Conservation (phyloP, 2,888 invertebrate species). For the Dastarcus helophoroides region DNA sequence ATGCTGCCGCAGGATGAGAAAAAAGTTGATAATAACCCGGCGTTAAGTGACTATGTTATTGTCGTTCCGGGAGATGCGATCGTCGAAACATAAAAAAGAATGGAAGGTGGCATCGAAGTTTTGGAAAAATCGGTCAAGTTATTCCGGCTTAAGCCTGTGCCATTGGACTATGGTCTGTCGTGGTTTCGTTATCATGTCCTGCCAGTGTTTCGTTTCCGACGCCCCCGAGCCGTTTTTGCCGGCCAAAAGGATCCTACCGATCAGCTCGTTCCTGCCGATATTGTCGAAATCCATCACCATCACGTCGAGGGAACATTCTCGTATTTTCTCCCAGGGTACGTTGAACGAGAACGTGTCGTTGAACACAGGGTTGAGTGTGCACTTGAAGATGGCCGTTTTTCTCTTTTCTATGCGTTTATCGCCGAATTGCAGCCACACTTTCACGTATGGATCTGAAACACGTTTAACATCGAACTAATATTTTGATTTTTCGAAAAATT, state of each 20-base stretch:
- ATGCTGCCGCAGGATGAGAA: no score
- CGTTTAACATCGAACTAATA: no score
- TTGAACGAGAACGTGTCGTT: constrained; percentile 93
- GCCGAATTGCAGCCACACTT: constrained; percentile 92
- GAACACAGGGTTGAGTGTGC: constrained; percentile 90
- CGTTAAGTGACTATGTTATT: no score
- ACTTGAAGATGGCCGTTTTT: constrained; percentile 89
- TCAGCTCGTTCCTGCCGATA: constrained; percentile 85
- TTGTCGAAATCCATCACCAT: constrained; percentile 98
- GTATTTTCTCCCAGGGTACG: constrained; percentile 93
- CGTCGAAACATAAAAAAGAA: no score
- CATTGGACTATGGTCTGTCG: constrained; percentile 92
- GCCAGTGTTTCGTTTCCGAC: constrained; percentile 95
- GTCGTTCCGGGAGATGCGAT: no score
- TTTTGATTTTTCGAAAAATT: no score
- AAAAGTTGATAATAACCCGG: no score
- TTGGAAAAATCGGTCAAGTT: no score
- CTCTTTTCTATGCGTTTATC: constrained; percentile 91
- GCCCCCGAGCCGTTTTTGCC: constrained; percentile 91
- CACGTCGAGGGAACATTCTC: constrained; percentile 87
- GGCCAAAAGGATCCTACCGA: constrained; percentile 84
- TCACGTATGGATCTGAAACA: constrained; percentile 97
- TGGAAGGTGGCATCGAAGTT: no score
- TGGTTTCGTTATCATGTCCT: constrained; percentile 96
- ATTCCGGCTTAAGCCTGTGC: constrained; percentile 92